Conservation (phyloP, 2,113 vertebrate genomes). For the Sinocyclocheilus rhinocerous region DNA sequence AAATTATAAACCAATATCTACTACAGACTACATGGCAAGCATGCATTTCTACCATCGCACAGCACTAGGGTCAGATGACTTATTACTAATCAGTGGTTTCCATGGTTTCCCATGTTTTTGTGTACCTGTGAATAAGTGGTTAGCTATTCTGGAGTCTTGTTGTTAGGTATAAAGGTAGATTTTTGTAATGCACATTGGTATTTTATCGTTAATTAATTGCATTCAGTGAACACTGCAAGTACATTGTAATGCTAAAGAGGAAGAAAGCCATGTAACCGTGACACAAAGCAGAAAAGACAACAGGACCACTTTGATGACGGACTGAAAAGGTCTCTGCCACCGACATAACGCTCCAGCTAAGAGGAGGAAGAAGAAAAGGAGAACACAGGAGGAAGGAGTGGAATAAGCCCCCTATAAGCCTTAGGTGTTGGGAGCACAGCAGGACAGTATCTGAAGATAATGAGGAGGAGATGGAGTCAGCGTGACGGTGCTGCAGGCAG, state of each 20-base stretch:
- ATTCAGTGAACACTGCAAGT: not conserved
- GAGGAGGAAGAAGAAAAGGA: not conserved
- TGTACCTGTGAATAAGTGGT: not conserved
- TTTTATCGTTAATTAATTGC: not conserved
- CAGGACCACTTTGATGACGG: not conserved
- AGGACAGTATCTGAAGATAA: not conserved
- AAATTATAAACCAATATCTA: no score
- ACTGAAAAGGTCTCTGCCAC: not conserved
- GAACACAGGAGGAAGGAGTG: not conserved
- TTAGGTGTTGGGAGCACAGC: not conserved
- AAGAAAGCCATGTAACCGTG: not conserved
- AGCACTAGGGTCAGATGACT: not conserved
- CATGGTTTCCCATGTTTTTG: not conserved
- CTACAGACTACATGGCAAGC: not conserved
- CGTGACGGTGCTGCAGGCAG: no score
- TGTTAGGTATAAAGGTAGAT: not conserved
- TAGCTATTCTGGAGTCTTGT: not conserved
- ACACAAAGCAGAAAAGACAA: not conserved
- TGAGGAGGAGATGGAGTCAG: not conserved
- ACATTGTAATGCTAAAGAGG: not conserved
- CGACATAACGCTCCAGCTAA: not conserved
- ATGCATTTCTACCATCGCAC: not conserved
- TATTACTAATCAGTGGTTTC: not conserved
- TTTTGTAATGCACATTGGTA: not conserved
- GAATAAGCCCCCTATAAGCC: not conserved